Evolutionary conservation across 2,113 vertebrate genomes (phyloP).

Genomic region (Dromas ardeola): DNA sequence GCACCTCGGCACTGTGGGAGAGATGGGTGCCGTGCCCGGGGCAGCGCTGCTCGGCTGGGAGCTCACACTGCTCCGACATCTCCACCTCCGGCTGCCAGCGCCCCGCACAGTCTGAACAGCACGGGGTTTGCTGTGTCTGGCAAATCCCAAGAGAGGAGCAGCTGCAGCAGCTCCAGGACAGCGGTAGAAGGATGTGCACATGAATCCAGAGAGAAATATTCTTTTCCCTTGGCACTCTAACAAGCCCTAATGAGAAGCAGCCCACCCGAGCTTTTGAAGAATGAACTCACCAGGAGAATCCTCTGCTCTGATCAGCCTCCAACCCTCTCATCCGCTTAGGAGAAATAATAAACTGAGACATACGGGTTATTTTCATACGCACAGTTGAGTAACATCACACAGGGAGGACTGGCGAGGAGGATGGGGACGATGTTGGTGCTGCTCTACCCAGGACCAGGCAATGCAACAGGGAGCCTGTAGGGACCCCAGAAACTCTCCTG

Average conservation of each 20-base stretch:
- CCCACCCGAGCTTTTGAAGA: conserved; percentile 33
- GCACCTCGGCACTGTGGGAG: background rate
- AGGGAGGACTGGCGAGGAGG: background rate
- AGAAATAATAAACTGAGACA: conserved; percentile 51
- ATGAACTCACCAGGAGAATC: conserved; percentile 32
- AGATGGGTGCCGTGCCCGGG: accelerated
- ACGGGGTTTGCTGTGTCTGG: background rate
- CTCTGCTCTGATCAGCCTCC: conserved; percentile 51
- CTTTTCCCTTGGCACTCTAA: conserved; percentile 3
- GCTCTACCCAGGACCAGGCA: background rate
- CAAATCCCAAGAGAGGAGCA: background rate
- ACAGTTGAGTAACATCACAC: background rate
- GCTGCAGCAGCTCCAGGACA: background rate
- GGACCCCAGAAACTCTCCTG: background rate
- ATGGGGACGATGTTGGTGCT: background rate
- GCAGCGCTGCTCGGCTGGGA: background rate
- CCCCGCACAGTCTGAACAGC: background rate
- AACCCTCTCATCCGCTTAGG: conserved; percentile 36
- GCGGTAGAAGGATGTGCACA: background rate
- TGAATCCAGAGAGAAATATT: background rate
- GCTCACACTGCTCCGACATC: accelerated
- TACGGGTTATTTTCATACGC: background rate
- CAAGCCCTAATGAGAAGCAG: conserved; percentile 55
- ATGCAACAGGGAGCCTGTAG: background rate
- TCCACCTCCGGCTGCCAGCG: background rate